phyloP scores from a whole-genome alignment of 2,888 invertebrate species.

The Auanema sp. region DNA sequence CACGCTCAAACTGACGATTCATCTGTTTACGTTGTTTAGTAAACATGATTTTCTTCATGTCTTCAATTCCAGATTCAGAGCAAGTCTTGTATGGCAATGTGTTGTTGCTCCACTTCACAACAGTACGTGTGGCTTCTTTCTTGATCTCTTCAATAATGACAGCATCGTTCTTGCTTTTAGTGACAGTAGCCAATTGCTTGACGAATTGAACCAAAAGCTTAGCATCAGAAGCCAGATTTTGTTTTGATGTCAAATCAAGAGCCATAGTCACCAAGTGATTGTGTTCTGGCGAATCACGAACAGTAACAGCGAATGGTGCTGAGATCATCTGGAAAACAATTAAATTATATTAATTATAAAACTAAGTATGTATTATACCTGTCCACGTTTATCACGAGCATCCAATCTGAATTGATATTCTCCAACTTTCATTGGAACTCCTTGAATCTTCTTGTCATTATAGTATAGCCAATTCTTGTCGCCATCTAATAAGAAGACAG shows the following conservation, averaged over 20 bases:
- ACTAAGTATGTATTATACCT: conserved; percentile 12
- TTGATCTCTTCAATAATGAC: conserved; percentile 33
- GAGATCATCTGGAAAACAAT: conserved; percentile 33
- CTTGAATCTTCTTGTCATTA: conserved; percentile 32
- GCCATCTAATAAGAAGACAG: conserved; percentile 25
- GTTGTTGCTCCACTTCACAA: conserved; percentile 42
- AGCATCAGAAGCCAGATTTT: conserved; percentile 25
- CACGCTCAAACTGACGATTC: conserved; percentile 42
- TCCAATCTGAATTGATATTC: conserved; percentile 55
- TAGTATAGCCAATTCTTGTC: conserved; percentile 12
- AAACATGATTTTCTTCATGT: conserved; percentile 39
- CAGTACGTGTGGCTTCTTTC: conserved; percentile 26
- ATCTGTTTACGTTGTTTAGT: conserved; percentile 40
- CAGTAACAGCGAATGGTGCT: conserved; percentile 42
- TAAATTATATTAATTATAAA: not conserved
- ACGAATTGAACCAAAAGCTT: conserved; percentile 29
- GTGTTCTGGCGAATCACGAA: conserved; percentile 27
- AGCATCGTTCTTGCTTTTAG: conserved; percentile 15
- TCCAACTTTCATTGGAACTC: conserved; percentile 51
- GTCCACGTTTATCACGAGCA: conserved; percentile 47
- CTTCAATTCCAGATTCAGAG: conserved; percentile 38
- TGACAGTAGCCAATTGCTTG: conserved; percentile 13
- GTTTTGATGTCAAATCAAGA: conserved; percentile 30
- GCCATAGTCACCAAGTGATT: conserved; percentile 38
- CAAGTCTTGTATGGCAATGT: conserved; percentile 34